A percentile compares a stretch with the other conserved stretches of the same genome.
These are phyloP conservation scores for Empidonax alnorum DNA, from an alignment of 2,113 vertebrate species.

Conservation along the genomic window DNA sequence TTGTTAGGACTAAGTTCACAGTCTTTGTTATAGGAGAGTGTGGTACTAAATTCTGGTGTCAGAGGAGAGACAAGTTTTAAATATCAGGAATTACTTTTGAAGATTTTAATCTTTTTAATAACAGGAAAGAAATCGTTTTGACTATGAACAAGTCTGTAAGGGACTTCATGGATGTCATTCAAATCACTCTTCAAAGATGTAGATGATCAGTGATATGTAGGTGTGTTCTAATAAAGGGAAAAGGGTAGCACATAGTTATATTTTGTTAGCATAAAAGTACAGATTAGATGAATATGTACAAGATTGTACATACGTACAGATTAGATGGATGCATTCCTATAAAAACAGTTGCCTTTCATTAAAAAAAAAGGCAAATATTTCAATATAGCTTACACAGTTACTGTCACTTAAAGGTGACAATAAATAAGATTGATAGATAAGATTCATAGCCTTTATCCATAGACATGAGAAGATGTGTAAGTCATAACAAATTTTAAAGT, in stretches of 20 bases:
- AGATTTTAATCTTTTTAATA: neutral
- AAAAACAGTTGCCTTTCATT: neutral
- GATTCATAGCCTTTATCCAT: neutral
- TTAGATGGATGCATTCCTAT: neutral
- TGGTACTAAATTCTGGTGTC: neutral
- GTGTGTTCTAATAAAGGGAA: neutral
- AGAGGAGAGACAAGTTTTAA: neutral
- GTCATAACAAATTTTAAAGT: neutral
- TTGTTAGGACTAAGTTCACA: neutral
- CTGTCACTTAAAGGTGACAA: neutral
- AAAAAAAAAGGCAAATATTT: neutral
- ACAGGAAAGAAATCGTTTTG: neutral
- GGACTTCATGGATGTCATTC: neutral
- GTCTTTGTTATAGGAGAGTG: neutral
- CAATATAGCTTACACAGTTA: neutral
- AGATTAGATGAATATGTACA: neutral
- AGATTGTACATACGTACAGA: neutral
- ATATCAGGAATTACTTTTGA: neutral
- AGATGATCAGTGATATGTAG: neutral
- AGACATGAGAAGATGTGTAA: neutral
- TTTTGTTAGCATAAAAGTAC: neutral
- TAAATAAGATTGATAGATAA: neutral
- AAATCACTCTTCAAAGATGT: neutral
- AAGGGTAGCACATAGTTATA: neutral
- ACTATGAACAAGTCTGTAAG: neutral